A percentile compares a stretch with the other conserved stretches of the same genome.
phyloP scores from a whole-genome alignment of 2,797 vertebrate genomes.

The Spea hammondii region DNA sequence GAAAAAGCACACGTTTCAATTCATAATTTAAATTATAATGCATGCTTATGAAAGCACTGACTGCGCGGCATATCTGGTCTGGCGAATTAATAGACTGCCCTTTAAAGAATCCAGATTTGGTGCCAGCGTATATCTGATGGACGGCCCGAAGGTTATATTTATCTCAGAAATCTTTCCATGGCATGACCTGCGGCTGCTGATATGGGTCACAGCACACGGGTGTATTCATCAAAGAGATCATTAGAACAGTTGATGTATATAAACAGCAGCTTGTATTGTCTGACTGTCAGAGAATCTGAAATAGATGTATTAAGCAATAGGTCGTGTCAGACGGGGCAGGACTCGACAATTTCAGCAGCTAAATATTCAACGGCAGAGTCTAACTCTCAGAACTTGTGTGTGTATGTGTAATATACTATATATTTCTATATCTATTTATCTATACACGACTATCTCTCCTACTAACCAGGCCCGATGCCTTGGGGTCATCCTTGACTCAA shows the following conservation, averaged over 20 bases:
- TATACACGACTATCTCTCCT: too few relatives aligned
- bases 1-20: too few relatives aligned
- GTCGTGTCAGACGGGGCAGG: too few relatives aligned
- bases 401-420: too few relatives aligned
- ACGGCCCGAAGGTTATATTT: constrained; percentile 8
- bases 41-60: background rate
- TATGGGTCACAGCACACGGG: background rate
- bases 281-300: background rate
- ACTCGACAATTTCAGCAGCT: too few relatives aligned
- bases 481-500: too few relatives aligned
- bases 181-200: constrained; percentile 2
- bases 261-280: background rate
- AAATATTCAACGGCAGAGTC: too few relatives aligned
- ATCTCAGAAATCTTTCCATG: constrained; percentile 16
- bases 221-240: background rate
- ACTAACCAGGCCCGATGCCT: too few relatives aligned
- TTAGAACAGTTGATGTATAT: background rate
- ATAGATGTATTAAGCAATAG: background rate
- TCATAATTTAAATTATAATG: too few relatives aligned
- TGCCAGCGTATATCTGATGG: background rate
- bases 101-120: background rate
- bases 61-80: background rate
- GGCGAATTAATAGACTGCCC: background rate
- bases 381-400: too few relatives aligned
- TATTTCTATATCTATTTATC: too few relatives aligned